Evolutionary conservation across 2,888 invertebrate species (phyloP).

Genomic region (Chaetogeoica ovagalla): DNA sequence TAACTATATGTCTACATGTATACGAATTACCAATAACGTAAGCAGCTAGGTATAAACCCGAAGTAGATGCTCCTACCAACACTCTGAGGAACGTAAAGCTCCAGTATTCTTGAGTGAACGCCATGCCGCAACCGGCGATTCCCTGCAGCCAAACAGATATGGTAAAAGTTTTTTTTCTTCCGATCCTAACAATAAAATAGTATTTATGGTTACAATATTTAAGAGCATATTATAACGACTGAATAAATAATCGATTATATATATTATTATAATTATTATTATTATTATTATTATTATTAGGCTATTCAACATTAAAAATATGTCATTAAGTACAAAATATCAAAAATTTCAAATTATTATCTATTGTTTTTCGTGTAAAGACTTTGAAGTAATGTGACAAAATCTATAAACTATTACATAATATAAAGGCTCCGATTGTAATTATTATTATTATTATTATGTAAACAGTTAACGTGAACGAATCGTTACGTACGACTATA

Average conservation of each 20-base stretch:
- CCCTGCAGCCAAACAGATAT: conserved; percentile 72
- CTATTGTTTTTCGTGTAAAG: not conserved
- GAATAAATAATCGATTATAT: not conserved
- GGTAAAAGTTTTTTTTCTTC: conserved; percentile 74
- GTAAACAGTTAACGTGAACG: not conserved
- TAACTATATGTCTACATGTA: not conserved
- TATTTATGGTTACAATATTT: not conserved
- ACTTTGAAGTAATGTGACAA: not conserved
- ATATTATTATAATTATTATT: not conserved
- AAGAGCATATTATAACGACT: not conserved
- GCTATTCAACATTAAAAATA: no score
- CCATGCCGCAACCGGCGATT: conserved; percentile 69
- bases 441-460: not conserved
- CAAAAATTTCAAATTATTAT: not conserved
- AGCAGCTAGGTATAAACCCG: conserved; percentile 76
- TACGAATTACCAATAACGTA: conserved; percentile 72
- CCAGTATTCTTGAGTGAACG: conserved; percentile 70
- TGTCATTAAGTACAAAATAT: not conserved
- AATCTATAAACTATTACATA: not conserved
- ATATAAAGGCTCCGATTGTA: not conserved
- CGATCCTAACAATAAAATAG: conserved; percentile 62
- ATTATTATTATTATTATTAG: not conserved
- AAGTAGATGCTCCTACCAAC: conserved; percentile 73
- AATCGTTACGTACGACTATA: no score
- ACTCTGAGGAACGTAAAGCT: conserved; percentile 69